phyloP scores from a whole-genome alignment of 1,140 invertebrate species.

The Lucilia cuprina region DNA sequence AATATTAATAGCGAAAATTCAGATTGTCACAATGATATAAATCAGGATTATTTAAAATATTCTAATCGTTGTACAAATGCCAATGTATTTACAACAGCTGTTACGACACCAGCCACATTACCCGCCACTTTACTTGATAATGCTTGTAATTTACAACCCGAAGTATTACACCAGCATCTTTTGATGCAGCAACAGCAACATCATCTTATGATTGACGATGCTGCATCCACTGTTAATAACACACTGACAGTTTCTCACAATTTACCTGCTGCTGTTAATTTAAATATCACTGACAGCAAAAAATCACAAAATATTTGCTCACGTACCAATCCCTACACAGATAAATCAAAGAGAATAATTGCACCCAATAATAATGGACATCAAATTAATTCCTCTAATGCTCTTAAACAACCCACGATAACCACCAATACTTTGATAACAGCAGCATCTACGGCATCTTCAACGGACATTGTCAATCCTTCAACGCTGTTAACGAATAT shows the following conservation, averaged over 20 bases:
- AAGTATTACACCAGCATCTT: not conserved
- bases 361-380: constrained; percentile 64
- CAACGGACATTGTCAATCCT: not conserved
- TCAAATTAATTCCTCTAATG: not conserved
- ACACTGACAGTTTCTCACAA: not conserved
- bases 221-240: not conserved
- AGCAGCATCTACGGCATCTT: not conserved
- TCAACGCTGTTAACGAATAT: not conserved
- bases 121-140: not conserved
- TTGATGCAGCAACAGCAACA: not conserved
- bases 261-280: not conserved
- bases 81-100: not conserved
- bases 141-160: not conserved
- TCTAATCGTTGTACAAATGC: not conserved
- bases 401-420: not conserved
- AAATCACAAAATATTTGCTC: not conserved
- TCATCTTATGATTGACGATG: not conserved
- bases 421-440: not conserved
- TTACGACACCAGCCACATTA: not conserved
- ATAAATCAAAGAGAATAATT: not conserved
- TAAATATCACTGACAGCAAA: not conserved
- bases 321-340: not conserved
- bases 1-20: constrained; percentile 63
- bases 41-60: not conserved
- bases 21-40: not conserved